Evolutionary conservation across 2,113 vertebrate species (phyloP), one percentile per base, ranked within the genome.

Genomic region (human): DNA sequence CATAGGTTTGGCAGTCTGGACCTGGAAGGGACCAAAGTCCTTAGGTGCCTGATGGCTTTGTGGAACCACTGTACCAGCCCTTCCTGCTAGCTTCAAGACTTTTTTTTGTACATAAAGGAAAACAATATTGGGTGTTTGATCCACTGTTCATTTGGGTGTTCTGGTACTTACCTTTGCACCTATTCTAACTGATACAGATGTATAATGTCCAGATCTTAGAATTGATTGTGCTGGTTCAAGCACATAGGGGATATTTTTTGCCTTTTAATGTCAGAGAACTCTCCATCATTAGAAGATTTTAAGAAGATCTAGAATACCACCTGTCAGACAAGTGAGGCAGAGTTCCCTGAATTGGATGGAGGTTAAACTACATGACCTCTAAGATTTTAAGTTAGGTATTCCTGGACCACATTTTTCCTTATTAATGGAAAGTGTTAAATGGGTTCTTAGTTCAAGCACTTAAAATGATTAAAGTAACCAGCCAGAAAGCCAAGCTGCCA

Each of bases 391-490:
- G 76, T 79, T 89, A 90, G 66, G 17, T 95, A 90, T 98, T 97
- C 97, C 97, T 97, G 90, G 95, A 97, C 68, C 92, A 94, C 81
- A 96, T 96, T 94, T 97, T 98, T 97, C 96, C 97, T 98, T 98
- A 96, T 97, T 97, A 98, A 96, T 97, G 95, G 93, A 96, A 97
- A 97, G 96, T 97, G 90, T 98, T 97, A 97, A 97, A 96, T 97
- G 96, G 82, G 96, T 97, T 97, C 97, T 96, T 96, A 97, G 97
- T 97, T 96, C 96, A 97, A 97, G 94, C 97, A 97, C 97, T 98
- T 98, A 98, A 98, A 96, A 97, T 97, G 97, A 98, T 98, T 97
- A 97, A 97, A 96, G 96, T 97, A 97, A 96, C 97, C 85, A 98
- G 95, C 93, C 97, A 98, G 96, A 96, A 98, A 97, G 95, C 90